These are phyloP conservation scores for Dryocosmus kuriphilus DNA, from an alignment of 2,888 invertebrate species.

Conservation along the genomic window DNA sequence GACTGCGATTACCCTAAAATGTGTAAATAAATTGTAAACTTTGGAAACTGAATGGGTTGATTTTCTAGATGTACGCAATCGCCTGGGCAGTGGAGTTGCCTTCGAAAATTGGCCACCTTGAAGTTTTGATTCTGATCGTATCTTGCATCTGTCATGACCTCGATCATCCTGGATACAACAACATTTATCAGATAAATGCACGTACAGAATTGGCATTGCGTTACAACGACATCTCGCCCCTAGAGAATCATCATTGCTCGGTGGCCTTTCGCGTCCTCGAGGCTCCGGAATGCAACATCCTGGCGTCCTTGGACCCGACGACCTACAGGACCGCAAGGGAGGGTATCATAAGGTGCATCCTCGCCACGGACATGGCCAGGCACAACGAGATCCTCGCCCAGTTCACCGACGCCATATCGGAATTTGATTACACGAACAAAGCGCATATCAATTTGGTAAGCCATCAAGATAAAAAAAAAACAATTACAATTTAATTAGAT, in stretches of 20 bases:
- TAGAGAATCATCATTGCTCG: conserved; percentile 93
- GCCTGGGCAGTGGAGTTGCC: conserved; percentile 86
- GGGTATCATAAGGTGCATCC: conserved; percentile 88
- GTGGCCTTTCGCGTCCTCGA: conserved; percentile 90
- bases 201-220: conserved; percentile 89
- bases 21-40: no score
- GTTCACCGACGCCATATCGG: conserved; percentile 83
- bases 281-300: conserved; percentile 89
- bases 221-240: conserved; percentile 91
- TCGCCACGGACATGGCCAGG: conserved; percentile 89
- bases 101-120: conserved; percentile 85
- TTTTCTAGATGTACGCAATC: conserved; percentile 88
- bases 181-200: conserved; percentile 90
- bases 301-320: conserved; percentile 83
- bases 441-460: conserved; percentile 86
- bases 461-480: not conserved
- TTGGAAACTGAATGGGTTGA: not conserved
- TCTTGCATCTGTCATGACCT: conserved; percentile 91
- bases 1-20: no score
- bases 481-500: not conserved
- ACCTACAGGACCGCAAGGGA: conserved; percentile 85
- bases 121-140: conserved; percentile 87
- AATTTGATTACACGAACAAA: conserved; percentile 84
- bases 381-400: conserved; percentile 88
- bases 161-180: conserved; percentile 88